These are phyloP conservation scores for Dendrocincla fuliginosa DNA, from an alignment of 2,797 vertebrate genomes.

Conservation along the genomic window DNA sequence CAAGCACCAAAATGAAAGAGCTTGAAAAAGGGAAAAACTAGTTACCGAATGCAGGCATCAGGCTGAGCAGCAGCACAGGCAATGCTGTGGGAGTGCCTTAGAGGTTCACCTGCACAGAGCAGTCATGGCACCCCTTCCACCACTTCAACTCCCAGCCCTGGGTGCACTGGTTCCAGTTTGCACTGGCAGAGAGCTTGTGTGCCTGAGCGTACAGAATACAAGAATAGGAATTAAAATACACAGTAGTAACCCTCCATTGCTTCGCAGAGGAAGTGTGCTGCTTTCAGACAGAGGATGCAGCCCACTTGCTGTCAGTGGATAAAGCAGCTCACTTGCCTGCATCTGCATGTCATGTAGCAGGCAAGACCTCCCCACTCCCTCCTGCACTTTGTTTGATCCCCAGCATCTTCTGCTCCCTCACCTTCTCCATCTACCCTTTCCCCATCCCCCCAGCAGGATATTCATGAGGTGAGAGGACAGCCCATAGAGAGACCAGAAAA, in stretches of 20 bases:
- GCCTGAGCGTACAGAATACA: not conserved
- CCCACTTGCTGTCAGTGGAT: conserved; percentile 16
- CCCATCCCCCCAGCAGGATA: not conserved
- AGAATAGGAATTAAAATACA: not conserved
- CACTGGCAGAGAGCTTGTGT: not conserved
- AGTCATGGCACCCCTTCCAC: not conserved
- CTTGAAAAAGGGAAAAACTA: not conserved
- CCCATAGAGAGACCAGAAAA: not conserved
- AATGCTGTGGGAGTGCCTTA: not conserved
- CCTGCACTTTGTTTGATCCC: not conserved
- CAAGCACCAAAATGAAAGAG: not conserved
- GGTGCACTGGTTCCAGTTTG: rapidly evolving
- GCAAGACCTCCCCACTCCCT: not conserved
- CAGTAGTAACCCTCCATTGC: rapidly evolving
- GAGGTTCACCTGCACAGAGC: not conserved
- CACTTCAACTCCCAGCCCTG: not conserved
- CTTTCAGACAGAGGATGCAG: not conserved
- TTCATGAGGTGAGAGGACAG: conserved; percentile 56
- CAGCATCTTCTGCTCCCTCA: not conserved
- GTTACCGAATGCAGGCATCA: not conserved
- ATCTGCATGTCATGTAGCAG: not conserved
- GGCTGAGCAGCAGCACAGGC: rapidly evolving
- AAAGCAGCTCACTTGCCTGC: not conserved
- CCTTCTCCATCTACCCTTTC: conserved; percentile 20
- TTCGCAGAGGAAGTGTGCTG: rapidly evolving